Conservation (phyloP, 2,888 invertebrate species). For the Tetragonisca angustula region DNA sequence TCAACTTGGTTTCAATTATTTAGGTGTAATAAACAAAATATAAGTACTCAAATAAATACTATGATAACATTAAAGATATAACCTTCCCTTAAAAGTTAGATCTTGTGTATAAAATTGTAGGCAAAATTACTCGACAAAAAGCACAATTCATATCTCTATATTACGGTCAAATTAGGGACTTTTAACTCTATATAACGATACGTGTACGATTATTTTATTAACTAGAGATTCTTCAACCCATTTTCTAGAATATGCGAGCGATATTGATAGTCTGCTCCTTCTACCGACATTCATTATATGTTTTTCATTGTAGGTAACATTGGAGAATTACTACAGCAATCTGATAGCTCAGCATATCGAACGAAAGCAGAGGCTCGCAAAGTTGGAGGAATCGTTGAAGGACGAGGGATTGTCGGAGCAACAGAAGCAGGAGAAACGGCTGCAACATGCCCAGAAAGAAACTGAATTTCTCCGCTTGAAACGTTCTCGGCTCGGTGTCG, state of each 20-base stretch:
- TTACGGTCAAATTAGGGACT: too few relatives aligned
- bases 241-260: not conserved
- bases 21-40: too few relatives aligned
- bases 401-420: slow-evolving; percentile 97
- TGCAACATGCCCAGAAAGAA: slow-evolving; percentile 99
- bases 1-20: too few relatives aligned
- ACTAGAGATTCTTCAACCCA: not conserved
- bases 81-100: too few relatives aligned
- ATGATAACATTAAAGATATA: too few relatives aligned
- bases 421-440: slow-evolving; percentile 96
- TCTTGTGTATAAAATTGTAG: too few relatives aligned
- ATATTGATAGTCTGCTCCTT: not conserved
- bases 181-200: not conserved
- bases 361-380: slow-evolving; percentile 96
- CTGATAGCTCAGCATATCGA: slow-evolving; percentile 98
- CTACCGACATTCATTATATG: not conserved
- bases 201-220: fast-evolving
- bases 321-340: slow-evolving; percentile 99
- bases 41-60: too few relatives aligned
- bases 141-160: too few relatives aligned
- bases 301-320: slow-evolving; percentile 87
- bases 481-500: slow-evolving; percentile 97
- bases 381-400: slow-evolving; percentile 97
- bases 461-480: slow-evolving; percentile 99
- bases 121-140: too few relatives aligned